phyloP scores from a whole-genome alignment of 1,140 invertebrate species.

The Drosophila arawakana region DNA sequence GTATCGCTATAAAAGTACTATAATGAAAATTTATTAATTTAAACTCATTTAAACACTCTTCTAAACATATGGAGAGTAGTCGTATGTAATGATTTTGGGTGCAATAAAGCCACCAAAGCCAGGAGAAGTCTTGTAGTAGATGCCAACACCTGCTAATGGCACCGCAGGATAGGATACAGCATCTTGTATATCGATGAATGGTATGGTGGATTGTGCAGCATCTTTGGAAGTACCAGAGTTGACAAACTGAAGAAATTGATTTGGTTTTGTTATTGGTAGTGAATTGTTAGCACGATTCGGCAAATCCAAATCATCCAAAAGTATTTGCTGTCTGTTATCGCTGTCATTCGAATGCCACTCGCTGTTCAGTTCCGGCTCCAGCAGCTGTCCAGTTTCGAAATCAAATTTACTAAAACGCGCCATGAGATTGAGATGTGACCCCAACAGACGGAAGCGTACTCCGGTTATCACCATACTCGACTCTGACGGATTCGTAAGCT shows the following conservation, averaged over 20 bases:
- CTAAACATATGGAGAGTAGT: no score
- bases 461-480: not conserved
- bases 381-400: not conserved
- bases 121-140: conserved; percentile 2
- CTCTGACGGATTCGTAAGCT: not conserved
- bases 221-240: not conserved
- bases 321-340: not conserved
- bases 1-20: no score
- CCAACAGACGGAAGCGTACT: not conserved
- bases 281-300: not conserved
- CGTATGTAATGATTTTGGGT: not conserved
- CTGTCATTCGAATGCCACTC: not conserved
- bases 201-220: conserved; percentile 1
- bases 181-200: conserved; percentile 2
- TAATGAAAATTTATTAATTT: no score
- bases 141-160: not conserved
- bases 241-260: not conserved
- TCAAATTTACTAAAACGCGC: not conserved
- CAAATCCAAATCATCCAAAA: not conserved
- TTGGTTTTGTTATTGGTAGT: not conserved
- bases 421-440: not conserved
- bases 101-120: conserved; percentile 4
- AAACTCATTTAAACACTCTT: no score
- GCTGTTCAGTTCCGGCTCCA: not conserved
- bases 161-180: no score